A percentile compares a stretch with the other conserved stretches of the same genome.
phyloP scores from a whole-genome alignment of 2,797 vertebrate genomes.

The Manis pentadactyla region DNA sequence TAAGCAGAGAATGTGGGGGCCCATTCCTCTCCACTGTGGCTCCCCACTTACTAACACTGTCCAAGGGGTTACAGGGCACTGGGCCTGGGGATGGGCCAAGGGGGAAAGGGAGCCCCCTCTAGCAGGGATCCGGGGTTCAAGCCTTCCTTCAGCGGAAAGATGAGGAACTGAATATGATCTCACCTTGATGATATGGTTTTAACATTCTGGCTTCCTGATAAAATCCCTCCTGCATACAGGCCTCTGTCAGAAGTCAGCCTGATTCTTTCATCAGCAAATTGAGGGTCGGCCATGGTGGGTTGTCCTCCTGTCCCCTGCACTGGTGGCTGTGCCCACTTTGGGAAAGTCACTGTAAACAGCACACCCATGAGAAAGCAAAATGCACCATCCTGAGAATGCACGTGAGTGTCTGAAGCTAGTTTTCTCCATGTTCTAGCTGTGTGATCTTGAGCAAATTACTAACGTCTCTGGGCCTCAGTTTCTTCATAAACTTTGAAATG shows the following conservation, averaged over 20 bases:
- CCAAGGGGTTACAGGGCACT: not conserved
- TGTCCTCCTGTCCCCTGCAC: rapidly evolving
- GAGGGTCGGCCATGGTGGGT: not conserved
- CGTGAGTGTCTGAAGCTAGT: not conserved
- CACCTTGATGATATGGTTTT: not conserved
- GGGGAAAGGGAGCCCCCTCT: not conserved
- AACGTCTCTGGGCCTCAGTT: not conserved
- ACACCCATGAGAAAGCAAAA: not conserved
- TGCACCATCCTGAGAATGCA: not conserved
- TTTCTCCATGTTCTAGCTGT: not conserved
- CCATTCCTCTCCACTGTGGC: not conserved
- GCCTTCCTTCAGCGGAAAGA: not conserved
- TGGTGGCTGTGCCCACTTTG: not conserved
- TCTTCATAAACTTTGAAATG: not conserved
- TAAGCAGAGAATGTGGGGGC: not conserved
- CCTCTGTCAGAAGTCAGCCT: not conserved
- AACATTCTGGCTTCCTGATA: not conserved
- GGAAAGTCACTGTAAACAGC: not conserved
- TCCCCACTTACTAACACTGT: not conserved
- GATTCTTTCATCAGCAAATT: not conserved
- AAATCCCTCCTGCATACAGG: not conserved
- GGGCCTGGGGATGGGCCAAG: no score
- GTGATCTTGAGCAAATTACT: not conserved
- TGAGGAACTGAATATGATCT: not conserved
- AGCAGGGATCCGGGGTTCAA: not conserved